Base-by-base conservation (phyloP, 2,113 vertebrate species). In the Corythaixoides concolor region DNA sequence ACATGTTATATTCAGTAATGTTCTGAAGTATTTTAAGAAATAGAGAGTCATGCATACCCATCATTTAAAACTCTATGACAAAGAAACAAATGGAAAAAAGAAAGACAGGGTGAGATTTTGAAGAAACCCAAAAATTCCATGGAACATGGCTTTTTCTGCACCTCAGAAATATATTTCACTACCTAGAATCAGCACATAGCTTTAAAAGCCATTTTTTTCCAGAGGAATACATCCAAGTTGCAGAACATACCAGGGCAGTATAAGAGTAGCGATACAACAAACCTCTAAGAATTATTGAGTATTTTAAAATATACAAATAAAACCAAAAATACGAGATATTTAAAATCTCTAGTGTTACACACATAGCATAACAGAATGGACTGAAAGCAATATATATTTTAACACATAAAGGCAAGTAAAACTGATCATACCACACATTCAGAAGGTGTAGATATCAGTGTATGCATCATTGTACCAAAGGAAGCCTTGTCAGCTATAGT, bases 381-480 rank as follows among this genome's bases (percentile, higher is more conserved):
- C 39, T 60, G 39, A 68, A 73, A 92, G 6, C 27, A 87, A 47
- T 21, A 74, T 12, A 21, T 45, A 62, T 58, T 81, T 72, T 56
- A 80, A 89, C 33, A 82, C 12, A 15, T 3, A 49, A 16, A 8
- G 11, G 13, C 28, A 93, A 80, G 33, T 39, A 89, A 93, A 93
- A 91, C 8, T 88, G 62, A 41, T 85, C 96, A 73, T 96, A 98
- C 98, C 96, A 90, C 79, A 80, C 98, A 98, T 66, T 97, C 79
- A 8, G 97, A 76, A 58, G 97, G 43, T 33, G 97, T 43, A 58
- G 97, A 74, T 30, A 85, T 78, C 66, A 92, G n/a, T n/a, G 96
- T 75, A 43, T 97, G 90, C 37, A 92, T 56, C 95, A 96, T n/a
- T 5, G 95, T 93, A 47, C 93, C 96, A 94, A 92, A 97, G 45